Base-by-base conservation (phyloP, 2,888 invertebrate species). In the Drosophila percnosoma region DNA sequence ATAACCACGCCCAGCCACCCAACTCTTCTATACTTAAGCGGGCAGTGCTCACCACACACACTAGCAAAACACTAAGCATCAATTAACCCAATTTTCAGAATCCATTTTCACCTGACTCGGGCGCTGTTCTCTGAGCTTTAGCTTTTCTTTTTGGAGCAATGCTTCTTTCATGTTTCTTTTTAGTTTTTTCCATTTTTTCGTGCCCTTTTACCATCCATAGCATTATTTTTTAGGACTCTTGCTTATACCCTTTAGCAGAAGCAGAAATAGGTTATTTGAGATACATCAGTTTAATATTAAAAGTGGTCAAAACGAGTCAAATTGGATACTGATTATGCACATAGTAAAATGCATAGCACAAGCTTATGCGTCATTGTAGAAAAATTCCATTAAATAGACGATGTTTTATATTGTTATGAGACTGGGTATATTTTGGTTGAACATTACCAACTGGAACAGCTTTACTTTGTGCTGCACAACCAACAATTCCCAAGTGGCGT, bases 1-100 rank as follows among this genome's bases (percentile, higher is more conserved):
- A 87, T 80, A 82, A 80, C 86, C 83, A 82, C 86, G 80, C 86
- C 90, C 87, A 61, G 5, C 13, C 66, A 64, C 74, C 82, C n/a
- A 61, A 51, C 70, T 49, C 62, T 76, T 77, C 74, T 68, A 68
- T 67, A 67, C 69, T 62, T 69, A 74, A 58, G 49, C 45, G 15
- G 36, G 52, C 55, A 27, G 48, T 51, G 21, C 40, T 38, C 27
- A 24, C 55, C 67, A 48, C 49, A 53, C 55, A 79, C 49, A 64
- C 29, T 36, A 58, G 75, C 69, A 65, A 73, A 71, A 72, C 84
- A 82, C 84, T 90, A 88, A 88, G 87, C 90, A 88, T 88, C 87
- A 88, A 88, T 88, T 88, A 88, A 88, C 87, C 87, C 87, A 88
- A 88, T 88, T 88, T 89, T 90, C 74, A 87, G 84, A 87, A 87